Evolutionary conservation across 2,888 invertebrate species (phyloP).

Genomic region (Tromatobia lineatoria): DNA sequence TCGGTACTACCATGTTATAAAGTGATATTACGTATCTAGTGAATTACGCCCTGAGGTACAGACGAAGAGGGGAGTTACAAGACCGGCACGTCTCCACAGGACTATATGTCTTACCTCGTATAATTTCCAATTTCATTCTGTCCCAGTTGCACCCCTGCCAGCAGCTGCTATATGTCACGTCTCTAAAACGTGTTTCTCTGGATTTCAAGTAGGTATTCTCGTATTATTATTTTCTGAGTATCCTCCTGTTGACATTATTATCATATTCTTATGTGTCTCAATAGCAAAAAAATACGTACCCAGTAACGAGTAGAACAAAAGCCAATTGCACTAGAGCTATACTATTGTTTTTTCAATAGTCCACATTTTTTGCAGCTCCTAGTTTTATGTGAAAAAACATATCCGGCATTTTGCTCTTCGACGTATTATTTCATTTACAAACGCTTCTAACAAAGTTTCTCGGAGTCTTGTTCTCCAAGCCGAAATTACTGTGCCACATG

Average conservation of each 20-base stretch:
- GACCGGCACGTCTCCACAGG: slow-evolving; percentile 17
- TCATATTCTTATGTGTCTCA: slow-evolving; percentile 41
- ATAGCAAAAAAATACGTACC: background rate
- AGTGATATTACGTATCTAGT: slow-evolving; percentile 19
- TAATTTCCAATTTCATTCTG: slow-evolving; percentile 65
- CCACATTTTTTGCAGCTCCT: background rate
- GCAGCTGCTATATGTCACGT: slow-evolving; percentile 49
- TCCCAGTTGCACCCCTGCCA: slow-evolving; percentile 39
- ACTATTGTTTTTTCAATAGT: background rate
- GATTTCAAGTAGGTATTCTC: slow-evolving; percentile 52
- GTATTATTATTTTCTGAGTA: slow-evolving; percentile 57
- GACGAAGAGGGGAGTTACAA: background rate
- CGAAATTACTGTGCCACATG: slow-evolving; percentile 12
- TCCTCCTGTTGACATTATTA: slow-evolving; percentile 51
- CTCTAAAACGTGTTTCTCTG: slow-evolving; percentile 39
- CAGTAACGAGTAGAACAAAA: background rate
- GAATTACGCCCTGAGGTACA: slow-evolving; percentile 52
- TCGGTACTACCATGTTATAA: slow-evolving; percentile 2
- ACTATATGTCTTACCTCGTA: slow-evolving; percentile 30
- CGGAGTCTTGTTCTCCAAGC: slow-evolving; percentile 2
- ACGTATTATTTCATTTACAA: slow-evolving; percentile 51
- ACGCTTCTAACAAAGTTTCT: slow-evolving; percentile 22
- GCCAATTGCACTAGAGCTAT: background rate
- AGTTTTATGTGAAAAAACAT: background rate
- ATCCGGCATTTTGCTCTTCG: slow-evolving; percentile 17